Evolutionary conservation across 2,888 invertebrate genomes (phyloP).

Genomic region (Drosophila nr. perissopoda): DNA sequence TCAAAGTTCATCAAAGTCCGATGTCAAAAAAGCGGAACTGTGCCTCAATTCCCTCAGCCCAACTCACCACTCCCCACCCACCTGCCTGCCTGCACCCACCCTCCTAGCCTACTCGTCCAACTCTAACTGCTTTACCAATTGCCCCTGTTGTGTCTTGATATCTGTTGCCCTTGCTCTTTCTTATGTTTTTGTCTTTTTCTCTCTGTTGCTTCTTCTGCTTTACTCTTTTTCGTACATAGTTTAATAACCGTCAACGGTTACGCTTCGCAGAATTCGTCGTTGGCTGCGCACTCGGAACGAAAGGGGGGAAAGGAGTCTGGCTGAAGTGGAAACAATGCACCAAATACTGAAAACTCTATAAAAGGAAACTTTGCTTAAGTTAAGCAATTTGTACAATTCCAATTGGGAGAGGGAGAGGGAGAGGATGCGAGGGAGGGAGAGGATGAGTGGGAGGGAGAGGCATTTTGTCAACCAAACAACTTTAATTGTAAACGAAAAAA

Average conservation of each 20-base stretch:
- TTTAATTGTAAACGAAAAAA: background rate
- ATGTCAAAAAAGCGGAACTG: slow-evolving; percentile 73
- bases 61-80: background rate
- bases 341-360: slow-evolving; percentile 20
- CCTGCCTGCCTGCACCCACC: background rate
- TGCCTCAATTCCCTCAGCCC: slow-evolving; percentile 61
- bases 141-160: slow-evolving; percentile 39
- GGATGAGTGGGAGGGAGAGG: too few relatives aligned
- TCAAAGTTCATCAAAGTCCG: slow-evolving; percentile 56
- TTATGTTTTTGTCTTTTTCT: slow-evolving; percentile 2
- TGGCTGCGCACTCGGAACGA: slow-evolving; percentile 26
- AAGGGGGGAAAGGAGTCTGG: background rate
- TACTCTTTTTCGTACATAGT: slow-evolving; percentile 51
- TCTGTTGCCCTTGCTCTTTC: slow-evolving; percentile 39
- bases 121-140: slow-evolving; percentile 15
- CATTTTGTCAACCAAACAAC: background rate
- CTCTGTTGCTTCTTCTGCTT: slow-evolving; percentile 14
- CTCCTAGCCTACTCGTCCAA: background rate
- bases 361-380: slow-evolving; percentile 27
- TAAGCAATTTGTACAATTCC: slow-evolving; percentile 27
- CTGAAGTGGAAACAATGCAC: slow-evolving; percentile 8
- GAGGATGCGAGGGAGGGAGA: too few relatives aligned
- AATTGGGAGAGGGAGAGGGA: background rate
- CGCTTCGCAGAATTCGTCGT: slow-evolving; percentile 68
- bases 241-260: slow-evolving; percentile 81